Base-by-base conservation (phyloP, 2,888 invertebrate genomes). In the Xestia sexstrigata region DNA sequence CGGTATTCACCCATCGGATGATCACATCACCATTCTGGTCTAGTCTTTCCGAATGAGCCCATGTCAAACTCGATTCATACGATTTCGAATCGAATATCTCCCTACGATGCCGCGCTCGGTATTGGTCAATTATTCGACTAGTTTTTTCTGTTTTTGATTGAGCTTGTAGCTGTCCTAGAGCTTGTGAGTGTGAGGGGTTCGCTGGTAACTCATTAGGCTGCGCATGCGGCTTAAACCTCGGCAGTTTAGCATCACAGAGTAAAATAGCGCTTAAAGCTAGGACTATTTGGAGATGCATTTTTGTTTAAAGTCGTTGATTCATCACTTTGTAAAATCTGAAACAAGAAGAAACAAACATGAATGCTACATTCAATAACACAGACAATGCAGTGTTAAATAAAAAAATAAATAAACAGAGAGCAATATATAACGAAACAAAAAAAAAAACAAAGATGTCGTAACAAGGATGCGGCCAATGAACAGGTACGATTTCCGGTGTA, bases 1-100 rank as follows among this genome's bases (percentile, higher is more conserved):
- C 98, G 9, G 97, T 97, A 92, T 98, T 97, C 90, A 98, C 98
- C 98, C 98, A 98, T 91, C 98, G 97, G 82, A 98, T 87, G 6
- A 96, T 92, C 17, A 96, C 94, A 81, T 96, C 97, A 11, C 97
- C 97, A 83, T 96, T 97, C 47, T 95, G 96, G 92, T 97, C 92
- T 90, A 97, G 87, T 92, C 96, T 92, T 93, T 97, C 93, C 86
- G 97, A 97, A 90, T 98, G 97, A 15, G 97, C 97, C 97, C 98
- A 98, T 80, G 92, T 94, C 81, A 96, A 91, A 89, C 95, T 95
- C 45, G 95, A 94, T 86, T 95, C 94, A 83, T 94, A 96, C 7
- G 95, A 95, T 84, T 94, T 95, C 17, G 96, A 95, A 88, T 96
- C 95, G 89, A 96, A 96, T 42, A 95, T 91, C 74, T 96, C 95